Base-by-base conservation (phyloP, 2,113 vertebrate species). In the Athene cunicularia region DNA sequence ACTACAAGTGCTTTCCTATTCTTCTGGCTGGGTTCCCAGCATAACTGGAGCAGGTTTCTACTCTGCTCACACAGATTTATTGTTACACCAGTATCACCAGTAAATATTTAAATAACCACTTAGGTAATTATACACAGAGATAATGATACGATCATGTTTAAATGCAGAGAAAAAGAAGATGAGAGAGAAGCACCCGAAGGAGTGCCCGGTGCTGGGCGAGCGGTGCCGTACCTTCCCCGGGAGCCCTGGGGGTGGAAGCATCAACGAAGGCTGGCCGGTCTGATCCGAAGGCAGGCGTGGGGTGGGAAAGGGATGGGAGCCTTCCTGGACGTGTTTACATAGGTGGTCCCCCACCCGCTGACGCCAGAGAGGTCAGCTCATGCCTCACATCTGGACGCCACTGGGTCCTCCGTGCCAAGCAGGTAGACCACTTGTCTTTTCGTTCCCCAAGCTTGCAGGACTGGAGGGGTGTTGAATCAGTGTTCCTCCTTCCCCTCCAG, bases 321-420 rank as follows among this genome's bases (percentile, higher is more conserved):
- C 21, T 97, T 80, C 96, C 97, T 96, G 96, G 73, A 41, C 2
- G 11, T 97, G 87, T 82, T 97, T 93, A 84, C 50, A 84, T 90
- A 86, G 95, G 85, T 95, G 92, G 71, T 71, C 22, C 71, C 53
- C 92, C 79, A n/a, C 93, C 94, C 66, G 1, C 86, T 91, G 94
- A 73, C 53, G 59, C 50, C 0, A 17, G 67, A 66, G 84, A 86
- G 79, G 82, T 70, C 71, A 86, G 86, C 73, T 86, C 24, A 2
- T 20, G 62, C 74, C 47, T 90, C 79, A 8, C 85, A 64, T 88
- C 75, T 88, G 90, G 63, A 80, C 49, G 6, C 62, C 58, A 5
- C 33, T 11, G 8, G 37, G 9, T 79, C 1, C 50, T 50, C 67
- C 3, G 22, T 87, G 89, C 90, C 92, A 95, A 90, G 84, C 49